Percentiles rank a stretch among this genome's conserved stretches.
phyloP scores from a whole-genome alignment of 92 coral and sea anemone genomes.

The Heteractis magnifica region DNA sequence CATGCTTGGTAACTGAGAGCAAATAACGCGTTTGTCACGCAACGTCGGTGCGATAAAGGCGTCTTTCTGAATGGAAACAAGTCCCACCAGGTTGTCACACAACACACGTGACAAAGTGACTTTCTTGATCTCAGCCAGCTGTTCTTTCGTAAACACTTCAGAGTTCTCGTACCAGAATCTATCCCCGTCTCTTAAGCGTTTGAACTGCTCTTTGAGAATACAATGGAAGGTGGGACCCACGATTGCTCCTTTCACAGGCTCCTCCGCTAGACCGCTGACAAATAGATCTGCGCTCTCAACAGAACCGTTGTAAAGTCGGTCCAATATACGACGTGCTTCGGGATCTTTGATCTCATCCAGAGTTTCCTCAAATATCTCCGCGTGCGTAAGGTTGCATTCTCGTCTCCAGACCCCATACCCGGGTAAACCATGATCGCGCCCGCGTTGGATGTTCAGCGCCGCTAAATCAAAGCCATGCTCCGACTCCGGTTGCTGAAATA shows the following conservation, averaged over 20 bases:
- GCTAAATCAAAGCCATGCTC: constrained; percentile 94
- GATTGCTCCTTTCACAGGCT: constrained; percentile 76
- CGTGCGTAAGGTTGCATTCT: constrained; percentile 84
- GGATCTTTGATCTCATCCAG: constrained; percentile 64
- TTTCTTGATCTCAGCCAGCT: constrained; percentile 75
- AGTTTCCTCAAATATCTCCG: constrained; percentile 89
- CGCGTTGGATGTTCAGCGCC: constrained; percentile 94
- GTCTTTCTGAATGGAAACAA: constrained; percentile 85
- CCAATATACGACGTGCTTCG: constrained; percentile 62
- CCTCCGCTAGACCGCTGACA: constrained; percentile 92
- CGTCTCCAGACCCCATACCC: constrained; percentile 99
- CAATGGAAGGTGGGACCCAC: constrained; percentile 97
- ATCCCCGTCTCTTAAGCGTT: constrained; percentile 88
- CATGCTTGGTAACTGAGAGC: constrained; percentile 64
- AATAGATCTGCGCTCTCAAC: constrained; percentile 87
- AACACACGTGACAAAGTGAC: constrained; percentile 79
- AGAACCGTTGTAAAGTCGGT: constrained; percentile 64
- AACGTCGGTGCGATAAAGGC: constrained; percentile 76
- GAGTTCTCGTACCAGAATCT: constrained; percentile 94
- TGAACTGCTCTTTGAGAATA: constrained; percentile 78
- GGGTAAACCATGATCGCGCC: constrained; percentile 95
- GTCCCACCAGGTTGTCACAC: constrained; percentile 83
- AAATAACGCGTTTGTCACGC: constrained; percentile 68
- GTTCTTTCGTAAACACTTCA: constrained; percentile 68
- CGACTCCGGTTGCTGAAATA: constrained; percentile 96